phyloP scores from a whole-genome alignment of 2,113 vertebrate genomes.

The Tamias sibiricus region DNA sequence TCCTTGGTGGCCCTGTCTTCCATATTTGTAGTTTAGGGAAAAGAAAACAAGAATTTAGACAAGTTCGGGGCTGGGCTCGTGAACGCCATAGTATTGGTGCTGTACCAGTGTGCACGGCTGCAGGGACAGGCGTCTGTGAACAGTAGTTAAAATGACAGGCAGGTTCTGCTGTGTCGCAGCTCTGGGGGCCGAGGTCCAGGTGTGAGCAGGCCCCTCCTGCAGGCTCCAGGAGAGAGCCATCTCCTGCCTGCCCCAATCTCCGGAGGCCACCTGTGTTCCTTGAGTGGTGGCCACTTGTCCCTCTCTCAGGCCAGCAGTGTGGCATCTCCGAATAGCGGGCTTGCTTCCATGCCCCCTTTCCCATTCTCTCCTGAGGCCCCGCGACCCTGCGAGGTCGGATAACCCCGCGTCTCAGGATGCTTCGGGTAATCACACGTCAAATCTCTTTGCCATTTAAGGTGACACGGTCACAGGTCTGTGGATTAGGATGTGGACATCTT shows the following conservation, averaged over 20 bases:
- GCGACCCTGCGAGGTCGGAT: neutral
- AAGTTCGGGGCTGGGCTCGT: neutral
- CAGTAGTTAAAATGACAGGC: neutral
- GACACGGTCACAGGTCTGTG: neutral
- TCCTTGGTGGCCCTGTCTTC: neutral
- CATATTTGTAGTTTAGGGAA: neutral
- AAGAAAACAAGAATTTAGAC: neutral
- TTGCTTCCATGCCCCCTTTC: neutral
- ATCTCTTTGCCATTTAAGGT: neutral
- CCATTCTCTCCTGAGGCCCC: neutral
- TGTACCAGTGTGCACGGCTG: no score
- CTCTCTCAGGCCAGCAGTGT: neutral
- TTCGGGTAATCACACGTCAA: neutral
- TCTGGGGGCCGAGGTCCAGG: neutral
- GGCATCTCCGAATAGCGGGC: neutral
- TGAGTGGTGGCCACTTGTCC: neutral
- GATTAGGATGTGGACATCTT: neutral
- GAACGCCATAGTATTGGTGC: no score
- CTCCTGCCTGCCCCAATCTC: neutral
- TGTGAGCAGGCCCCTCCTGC: no score
- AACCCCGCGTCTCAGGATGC: neutral
- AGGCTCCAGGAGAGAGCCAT: accelerated
- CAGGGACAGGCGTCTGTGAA: neutral
- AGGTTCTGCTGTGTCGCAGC: accelerated
- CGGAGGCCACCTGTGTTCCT: accelerated